Percentiles rank a stretch among this genome's conserved stretches.
Conservation (phyloP, 2,888 invertebrate genomes). For the Stenoptilia bipunctidactyla region DNA sequence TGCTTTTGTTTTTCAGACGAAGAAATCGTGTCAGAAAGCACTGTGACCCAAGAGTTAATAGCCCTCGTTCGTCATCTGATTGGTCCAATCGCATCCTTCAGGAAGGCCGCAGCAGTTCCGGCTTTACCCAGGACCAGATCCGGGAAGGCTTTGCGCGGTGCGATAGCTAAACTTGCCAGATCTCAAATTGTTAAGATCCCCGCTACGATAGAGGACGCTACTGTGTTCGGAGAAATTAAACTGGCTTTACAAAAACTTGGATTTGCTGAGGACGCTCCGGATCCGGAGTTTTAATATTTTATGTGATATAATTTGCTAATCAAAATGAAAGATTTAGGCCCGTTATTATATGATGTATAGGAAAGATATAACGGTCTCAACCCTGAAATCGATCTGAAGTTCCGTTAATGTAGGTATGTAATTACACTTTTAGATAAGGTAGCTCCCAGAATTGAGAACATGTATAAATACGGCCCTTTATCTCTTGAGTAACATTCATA, state of each 20-base stretch:
- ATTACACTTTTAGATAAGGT: too few species aligned
- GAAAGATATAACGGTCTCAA: too few species aligned
- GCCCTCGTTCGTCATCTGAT: conserved; percentile 68
- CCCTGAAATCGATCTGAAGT: too few species aligned
- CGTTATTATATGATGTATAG: too few species aligned
- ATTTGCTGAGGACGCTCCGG: conserved; percentile 79
- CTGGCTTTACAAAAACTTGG: conserved; percentile 81
- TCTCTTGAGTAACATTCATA: too few species aligned
- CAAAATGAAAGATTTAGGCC: too few species aligned
- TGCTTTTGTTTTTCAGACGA: conserved; percentile 36
- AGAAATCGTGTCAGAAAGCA: conserved; percentile 53
- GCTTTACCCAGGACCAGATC: conserved; percentile 91
- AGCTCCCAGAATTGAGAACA: too few species aligned
- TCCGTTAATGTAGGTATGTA: too few species aligned
- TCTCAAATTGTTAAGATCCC: conserved; percentile 84
- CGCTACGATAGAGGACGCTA: conserved; percentile 89
- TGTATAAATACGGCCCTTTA: too few species aligned
- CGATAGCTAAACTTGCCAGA: conserved; percentile 86
- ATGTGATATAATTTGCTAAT: too few species aligned
- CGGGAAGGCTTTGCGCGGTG: conserved; percentile 77
- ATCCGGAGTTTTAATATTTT: conserved; percentile 55
- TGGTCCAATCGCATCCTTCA: conserved; percentile 92
- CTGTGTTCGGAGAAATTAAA: conserved; percentile 84
- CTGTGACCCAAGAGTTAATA: conserved; percentile 54
- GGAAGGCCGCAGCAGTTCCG: conserved; percentile 81